Base-by-base conservation (phyloP, 1,140 invertebrate genomes). In the Drosophila leontia region DNA sequence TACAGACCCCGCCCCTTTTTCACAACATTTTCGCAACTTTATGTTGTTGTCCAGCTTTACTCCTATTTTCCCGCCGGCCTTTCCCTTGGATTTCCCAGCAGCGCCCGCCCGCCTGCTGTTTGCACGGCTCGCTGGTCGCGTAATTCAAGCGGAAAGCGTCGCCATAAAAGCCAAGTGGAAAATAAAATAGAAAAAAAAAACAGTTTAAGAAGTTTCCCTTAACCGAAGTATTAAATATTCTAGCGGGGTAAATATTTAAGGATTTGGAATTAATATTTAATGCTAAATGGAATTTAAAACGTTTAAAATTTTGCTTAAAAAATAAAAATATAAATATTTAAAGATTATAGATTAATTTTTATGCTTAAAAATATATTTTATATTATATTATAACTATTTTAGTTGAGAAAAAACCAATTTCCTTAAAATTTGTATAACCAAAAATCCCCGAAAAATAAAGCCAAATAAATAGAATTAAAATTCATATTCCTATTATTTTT, bases 101-200 rank as follows among this genome's bases (percentile, higher is more conserved):
- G 1, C 34, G 32, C n/a, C n/a, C 26, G 45, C 34, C 42, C 23
- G 19, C 71, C 69, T 75, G 50, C 37, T 65, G 70, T 59, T 71
- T 64, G 72, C 69, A 81, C 55, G 69, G 69, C 85, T 84, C 85
- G 84, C 78, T 84, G 85, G 78, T 69, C 74, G 61, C 81, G 77
- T 81, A 88, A 90, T 88, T 88, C 84, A 88, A 88, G 84, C 81
- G 85, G 69, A 88, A 88, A 83, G 63, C 80, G 84, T 80, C 84
- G 85, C 77, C 80, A 80, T 90, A 88, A 88, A 88, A 90, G 69
- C 85, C 80, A 90, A 90, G 77, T 65, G 74, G 61, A 51, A 55
- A 44, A 44, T 41, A 44, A 64, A 64, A 41, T 64, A 45, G 12
- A 39, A 78, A 60, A 44, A 75, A 29, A 8, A 42, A 1, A 56